Conservation (phyloP, 2,888 invertebrate genomes). For the Agrotis clavis region DNA sequence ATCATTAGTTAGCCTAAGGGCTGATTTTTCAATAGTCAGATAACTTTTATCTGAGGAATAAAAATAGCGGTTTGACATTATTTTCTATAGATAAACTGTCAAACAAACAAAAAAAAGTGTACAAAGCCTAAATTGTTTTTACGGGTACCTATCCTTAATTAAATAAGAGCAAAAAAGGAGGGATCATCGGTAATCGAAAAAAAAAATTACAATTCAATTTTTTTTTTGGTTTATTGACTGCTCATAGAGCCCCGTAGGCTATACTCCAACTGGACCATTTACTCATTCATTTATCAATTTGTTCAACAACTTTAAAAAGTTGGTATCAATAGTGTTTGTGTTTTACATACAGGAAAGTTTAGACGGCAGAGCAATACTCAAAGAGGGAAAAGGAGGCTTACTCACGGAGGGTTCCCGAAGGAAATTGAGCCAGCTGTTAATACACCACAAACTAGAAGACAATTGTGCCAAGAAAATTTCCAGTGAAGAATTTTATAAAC, state of each 20-base stretch:
- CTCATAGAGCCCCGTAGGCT: constrained; percentile 6
- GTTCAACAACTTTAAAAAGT: neutral
- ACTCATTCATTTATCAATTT: neutral
- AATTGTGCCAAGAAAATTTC: neutral
- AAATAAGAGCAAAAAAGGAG: constrained; percentile 5
- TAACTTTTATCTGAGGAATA: no score
- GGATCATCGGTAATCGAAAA: neutral
- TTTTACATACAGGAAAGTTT: constrained; percentile 29
- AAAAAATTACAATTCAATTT: constrained; percentile 1
- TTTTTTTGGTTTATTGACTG: constrained; percentile 4
- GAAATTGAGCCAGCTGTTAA: constrained; percentile 23
- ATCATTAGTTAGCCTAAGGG: no score
- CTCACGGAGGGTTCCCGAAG: constrained; percentile 22
- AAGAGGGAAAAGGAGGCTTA: constrained; percentile 17
- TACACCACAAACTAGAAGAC: constrained; percentile 6
- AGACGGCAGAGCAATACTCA: constrained; percentile 27
- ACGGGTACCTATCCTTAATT: constrained; percentile 2
- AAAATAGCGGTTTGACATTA: no score
- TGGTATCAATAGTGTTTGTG: neutral
- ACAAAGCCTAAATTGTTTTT: constrained; percentile 5
- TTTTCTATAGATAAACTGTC: no score
- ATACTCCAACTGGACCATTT: constrained; percentile 6
- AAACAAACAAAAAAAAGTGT: no score
- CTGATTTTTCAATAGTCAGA: no score
- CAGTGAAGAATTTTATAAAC: no score